A percentile compares a stretch with the other conserved stretches of the same genome.
Evolutionary conservation across 2,113 vertebrate genomes (phyloP).

Genomic region (Pagrus major): DNA sequence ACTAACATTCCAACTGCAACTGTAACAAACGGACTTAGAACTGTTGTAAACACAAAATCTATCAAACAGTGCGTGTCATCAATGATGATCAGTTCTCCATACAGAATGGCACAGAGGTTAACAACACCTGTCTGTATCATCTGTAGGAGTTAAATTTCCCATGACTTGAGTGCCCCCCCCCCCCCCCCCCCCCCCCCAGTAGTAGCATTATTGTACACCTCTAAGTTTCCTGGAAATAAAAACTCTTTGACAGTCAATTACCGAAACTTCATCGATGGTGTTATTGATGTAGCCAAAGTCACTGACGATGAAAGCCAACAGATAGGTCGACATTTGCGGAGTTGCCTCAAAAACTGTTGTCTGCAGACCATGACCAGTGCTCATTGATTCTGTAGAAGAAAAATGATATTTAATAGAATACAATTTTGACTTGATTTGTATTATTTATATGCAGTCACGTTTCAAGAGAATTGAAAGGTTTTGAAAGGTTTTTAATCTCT

Average conservation of each 20-base stretch:
- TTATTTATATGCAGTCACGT: not conserved
- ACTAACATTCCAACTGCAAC: too few relatives aligned
- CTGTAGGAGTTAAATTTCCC: not conserved
- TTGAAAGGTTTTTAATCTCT: not conserved
- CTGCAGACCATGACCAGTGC: accelerated
- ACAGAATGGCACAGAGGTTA: not conserved
- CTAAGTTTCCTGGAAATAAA: not conserved
- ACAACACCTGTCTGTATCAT: not conserved
- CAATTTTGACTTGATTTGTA: not conserved
- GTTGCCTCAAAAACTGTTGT: constrained; percentile 84
- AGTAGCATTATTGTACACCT: not conserved
- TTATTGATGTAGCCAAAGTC: constrained; percentile 51
- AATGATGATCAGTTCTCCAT: not conserved
- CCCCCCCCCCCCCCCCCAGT: too few relatives aligned
- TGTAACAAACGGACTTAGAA: too few relatives aligned
- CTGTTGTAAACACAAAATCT: too few relatives aligned
- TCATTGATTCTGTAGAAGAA: constrained; percentile 49
- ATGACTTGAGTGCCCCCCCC: not conserved
- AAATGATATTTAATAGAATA: not conserved
- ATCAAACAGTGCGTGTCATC: too few relatives aligned
- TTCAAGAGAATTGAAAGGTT: not conserved
- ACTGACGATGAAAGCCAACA: constrained; percentile 93
- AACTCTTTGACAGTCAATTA: constrained; percentile 58
- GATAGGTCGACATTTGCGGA: constrained; percentile 92
- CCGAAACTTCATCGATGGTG: constrained; percentile 15